phyloP scores from a whole-genome alignment of 1,140 invertebrate genomes.

The Pectinophora gossypiella region DNA sequence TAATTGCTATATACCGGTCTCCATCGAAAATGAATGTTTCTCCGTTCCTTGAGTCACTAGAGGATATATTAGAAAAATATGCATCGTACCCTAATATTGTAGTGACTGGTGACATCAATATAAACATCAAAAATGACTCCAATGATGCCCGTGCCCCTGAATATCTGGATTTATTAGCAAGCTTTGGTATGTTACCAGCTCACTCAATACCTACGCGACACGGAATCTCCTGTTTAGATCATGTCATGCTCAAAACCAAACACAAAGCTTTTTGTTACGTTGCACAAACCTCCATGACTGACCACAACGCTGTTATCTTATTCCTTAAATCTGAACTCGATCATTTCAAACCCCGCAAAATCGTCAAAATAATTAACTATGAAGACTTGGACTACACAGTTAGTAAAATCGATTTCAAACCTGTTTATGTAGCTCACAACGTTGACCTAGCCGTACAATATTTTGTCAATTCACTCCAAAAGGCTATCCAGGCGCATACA shows the following conservation, averaged over 20 bases:
- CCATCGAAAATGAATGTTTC: background rate
- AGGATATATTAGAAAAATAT: background rate
- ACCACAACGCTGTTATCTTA: background rate
- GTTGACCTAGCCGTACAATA: no score
- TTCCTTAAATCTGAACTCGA: background rate
- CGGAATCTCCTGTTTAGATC: background rate
- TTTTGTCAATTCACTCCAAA: no score
- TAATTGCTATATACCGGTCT: slow-evolving; percentile 8
- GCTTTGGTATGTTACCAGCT: background rate
- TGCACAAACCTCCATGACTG: background rate
- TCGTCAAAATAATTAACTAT: background rate
- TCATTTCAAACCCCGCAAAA: background rate
- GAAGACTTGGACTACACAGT: background rate
- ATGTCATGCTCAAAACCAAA: background rate
- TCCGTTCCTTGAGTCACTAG: background rate
- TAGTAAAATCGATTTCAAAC: no score
- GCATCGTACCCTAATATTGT: no score
- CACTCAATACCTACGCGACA: background rate
- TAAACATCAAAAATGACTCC: no score
- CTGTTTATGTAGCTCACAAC: no score
- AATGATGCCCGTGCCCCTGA: no score
- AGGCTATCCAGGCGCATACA: no score
- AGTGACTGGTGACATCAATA: no score
- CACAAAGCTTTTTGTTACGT: background rate
- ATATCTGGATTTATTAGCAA: background rate